phyloP scores from a whole-genome alignment of 2,113 vertebrate genomes.

The Albula goreensis region DNA sequence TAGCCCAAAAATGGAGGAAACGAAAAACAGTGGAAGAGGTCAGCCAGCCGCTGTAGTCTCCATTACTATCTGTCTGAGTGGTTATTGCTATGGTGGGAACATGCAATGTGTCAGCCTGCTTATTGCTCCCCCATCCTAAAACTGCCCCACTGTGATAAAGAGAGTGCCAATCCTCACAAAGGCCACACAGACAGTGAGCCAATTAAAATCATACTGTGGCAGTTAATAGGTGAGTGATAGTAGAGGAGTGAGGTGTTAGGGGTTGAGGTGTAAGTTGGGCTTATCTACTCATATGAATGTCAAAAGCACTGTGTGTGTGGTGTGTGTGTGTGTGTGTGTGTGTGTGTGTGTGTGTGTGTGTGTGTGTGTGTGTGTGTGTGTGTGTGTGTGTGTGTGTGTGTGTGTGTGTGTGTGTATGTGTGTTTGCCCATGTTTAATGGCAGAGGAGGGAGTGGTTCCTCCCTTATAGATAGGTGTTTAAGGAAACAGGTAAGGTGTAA shows the following conservation, averaged over 20 bases:
- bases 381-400: constrained; percentile 18
- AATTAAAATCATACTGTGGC: constrained; percentile 19
- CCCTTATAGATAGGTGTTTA: background rate
- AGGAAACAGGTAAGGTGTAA: background rate
- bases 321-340: background rate
- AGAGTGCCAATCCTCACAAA: background rate
- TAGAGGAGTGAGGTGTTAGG: background rate
- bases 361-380: constrained; percentile 17
- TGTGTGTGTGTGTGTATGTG: background rate
- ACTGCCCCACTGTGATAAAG: background rate
- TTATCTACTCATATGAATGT: background rate
- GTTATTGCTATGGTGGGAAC: background rate
- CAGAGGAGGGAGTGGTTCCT: background rate
- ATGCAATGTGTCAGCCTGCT: background rate
- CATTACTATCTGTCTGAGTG: background rate
- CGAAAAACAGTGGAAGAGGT: background rate
- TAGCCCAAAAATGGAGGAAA: background rate
- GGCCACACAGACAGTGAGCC: background rate
- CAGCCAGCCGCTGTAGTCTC: background rate
- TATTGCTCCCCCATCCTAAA: background rate
- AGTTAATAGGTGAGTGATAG: background rate
- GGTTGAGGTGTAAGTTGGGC: background rate
- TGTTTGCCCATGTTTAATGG: too few relatives aligned
- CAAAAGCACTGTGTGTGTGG: background rate
- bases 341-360: background rate